These are phyloP conservation scores for Dryas iulia DNA, from an alignment of 1,140 invertebrate genomes.

Conservation along the genomic window DNA sequence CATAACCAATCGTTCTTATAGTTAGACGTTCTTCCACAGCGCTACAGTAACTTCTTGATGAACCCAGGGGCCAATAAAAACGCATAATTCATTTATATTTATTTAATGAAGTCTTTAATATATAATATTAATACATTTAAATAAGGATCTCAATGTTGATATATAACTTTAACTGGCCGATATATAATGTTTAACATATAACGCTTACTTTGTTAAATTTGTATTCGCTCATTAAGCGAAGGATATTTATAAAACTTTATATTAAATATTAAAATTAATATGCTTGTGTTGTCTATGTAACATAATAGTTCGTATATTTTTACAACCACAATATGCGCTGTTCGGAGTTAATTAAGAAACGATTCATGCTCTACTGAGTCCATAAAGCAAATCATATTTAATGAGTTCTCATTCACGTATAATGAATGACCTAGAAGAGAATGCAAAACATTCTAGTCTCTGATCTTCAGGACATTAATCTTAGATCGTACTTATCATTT, in stretches of 20 bases:
- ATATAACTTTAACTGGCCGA: not conserved
- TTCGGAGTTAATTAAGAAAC: constrained; percentile 13
- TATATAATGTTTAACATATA: too few species aligned
- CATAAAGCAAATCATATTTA: constrained; percentile 18
- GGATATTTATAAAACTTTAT: not conserved
- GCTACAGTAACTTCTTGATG: too few species aligned
- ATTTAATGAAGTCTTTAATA: too few species aligned
- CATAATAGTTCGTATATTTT: constrained; percentile 1
- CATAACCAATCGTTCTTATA: too few species aligned
- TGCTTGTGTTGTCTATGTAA: not conserved
- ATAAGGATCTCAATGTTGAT: not conserved
- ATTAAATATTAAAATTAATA: not conserved
- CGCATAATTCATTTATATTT: too few species aligned
- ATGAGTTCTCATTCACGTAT: constrained; percentile 16
- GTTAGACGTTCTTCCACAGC: too few species aligned
- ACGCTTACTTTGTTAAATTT: too few species aligned
- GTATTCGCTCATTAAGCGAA: not conserved
- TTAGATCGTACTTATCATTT: constrained; percentile 77
- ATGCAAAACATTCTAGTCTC: constrained; percentile 54
- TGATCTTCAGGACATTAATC: constrained; percentile 73
- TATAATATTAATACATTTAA: too few species aligned
- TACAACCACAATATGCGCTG: not conserved
- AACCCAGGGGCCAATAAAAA: too few species aligned
- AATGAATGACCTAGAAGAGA: constrained; percentile 34
- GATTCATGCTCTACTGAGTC: constrained; percentile 11